Conservation (phyloP, 2,888 invertebrate species). For the Caenorhabditis japonica region DNA sequence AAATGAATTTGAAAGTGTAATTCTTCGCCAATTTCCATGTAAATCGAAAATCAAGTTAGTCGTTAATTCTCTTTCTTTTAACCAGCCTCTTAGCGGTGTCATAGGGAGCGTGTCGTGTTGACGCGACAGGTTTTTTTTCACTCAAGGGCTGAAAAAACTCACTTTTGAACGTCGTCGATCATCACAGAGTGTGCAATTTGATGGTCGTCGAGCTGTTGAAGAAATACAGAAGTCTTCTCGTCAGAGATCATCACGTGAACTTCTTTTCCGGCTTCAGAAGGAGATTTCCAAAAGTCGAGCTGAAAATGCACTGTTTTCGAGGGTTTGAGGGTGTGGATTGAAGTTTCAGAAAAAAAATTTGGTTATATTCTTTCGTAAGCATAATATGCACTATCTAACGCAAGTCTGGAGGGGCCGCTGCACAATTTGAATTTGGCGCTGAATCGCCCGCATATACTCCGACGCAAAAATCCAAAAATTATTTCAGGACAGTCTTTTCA, state of each 20-base stretch:
- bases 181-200: slow-evolving; percentile 69
- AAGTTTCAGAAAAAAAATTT: neutral
- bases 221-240: slow-evolving; percentile 53
- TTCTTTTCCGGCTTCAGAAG: slow-evolving; percentile 68
- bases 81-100: too few species aligned
- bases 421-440: too few species aligned
- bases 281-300: slow-evolving; percentile 76
- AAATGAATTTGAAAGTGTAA: too few species aligned
- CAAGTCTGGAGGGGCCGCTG: too few species aligned
- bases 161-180: slow-evolving; percentile 76
- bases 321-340: neutral
- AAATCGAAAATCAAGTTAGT: slow-evolving; percentile 17
- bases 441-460: too few species aligned
- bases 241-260: slow-evolving; percentile 75
- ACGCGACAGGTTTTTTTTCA: slow-evolving; percentile 3
- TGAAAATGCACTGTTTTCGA: slow-evolving; percentile 21
- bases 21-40: too few species aligned
- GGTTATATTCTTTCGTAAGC: neutral
- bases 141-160: too few species aligned
- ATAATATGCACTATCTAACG: too few species aligned
- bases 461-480: too few species aligned
- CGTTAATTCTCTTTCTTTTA: neutral
- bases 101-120: neutral
- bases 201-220: slow-evolving; percentile 52
- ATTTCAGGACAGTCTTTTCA: too few species aligned